Evolutionary conservation across 2,113 vertebrate genomes (phyloP).

Genomic region (Notarius lentiginosus): DNA sequence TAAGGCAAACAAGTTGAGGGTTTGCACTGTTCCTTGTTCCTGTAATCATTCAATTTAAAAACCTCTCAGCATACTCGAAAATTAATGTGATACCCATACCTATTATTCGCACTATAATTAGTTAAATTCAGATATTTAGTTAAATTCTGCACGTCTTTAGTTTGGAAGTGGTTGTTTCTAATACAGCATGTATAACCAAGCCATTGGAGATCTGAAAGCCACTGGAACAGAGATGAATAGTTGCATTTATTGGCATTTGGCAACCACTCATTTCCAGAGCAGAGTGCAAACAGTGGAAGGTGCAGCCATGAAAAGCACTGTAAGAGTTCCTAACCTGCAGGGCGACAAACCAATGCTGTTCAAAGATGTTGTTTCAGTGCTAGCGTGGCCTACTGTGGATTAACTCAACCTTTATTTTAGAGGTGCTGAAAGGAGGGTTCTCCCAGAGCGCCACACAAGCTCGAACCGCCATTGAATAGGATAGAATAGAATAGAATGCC

Average conservation of each 20-base stretch:
- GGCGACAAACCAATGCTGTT: not conserved
- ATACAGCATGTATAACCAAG: not conserved
- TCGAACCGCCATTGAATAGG: not conserved
- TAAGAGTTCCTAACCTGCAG: not conserved
- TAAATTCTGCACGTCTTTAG: not conserved
- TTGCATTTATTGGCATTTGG: conserved; percentile 7
- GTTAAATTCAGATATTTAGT: not conserved
- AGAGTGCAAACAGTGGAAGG: not conserved
- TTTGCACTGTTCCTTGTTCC: not conserved
- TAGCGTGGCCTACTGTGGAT: not conserved
- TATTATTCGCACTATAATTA: not conserved
- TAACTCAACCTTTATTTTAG: not conserved
- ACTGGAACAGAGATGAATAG: not conserved
- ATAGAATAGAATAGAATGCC: too few species aligned
- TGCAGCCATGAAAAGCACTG: not conserved
- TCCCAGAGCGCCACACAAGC: too few species aligned
- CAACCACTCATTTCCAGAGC: not conserved
- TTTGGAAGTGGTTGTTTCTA: not conserved
- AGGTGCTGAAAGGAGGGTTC: not conserved
- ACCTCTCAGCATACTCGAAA: not conserved
- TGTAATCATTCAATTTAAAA: not conserved
- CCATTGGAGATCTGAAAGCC: not conserved
- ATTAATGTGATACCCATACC: not conserved
- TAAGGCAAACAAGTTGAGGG: not conserved
- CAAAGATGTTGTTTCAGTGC: not conserved